A percentile compares a stretch with the other conserved stretches of the same genome.
Evolutionary conservation across 2,797 vertebrate genomes (phyloP).

Genomic region (Sebastes taczanowskii): DNA sequence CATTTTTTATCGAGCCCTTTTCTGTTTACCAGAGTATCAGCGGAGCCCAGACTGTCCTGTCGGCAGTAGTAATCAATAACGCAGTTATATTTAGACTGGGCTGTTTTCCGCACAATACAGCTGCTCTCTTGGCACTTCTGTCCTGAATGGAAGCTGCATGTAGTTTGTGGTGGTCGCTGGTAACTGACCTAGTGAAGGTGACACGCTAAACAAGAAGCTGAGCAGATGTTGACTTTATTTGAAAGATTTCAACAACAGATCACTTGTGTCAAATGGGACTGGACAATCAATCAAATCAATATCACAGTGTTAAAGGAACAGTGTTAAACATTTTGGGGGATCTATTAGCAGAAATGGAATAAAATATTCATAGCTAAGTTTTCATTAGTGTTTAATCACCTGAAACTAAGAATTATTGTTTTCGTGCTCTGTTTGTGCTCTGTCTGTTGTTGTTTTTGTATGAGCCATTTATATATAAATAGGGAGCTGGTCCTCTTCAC

Average conservation of each 20-base stretch:
- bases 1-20: constrained; percentile 24
- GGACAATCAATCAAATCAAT: not conserved
- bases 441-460: too few species aligned
- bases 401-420: too few species aligned
- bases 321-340: too few species aligned
- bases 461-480: too few species aligned
- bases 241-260: not conserved
- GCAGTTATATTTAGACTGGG: constrained; percentile 68
- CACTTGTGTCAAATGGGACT: not conserved
- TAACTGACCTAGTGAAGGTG: not conserved
- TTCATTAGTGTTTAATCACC: too few species aligned
- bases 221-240: not conserved
- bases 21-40: constrained; percentile 47
- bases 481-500: too few species aligned
- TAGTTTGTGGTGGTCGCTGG: not conserved
- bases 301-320: not conserved
- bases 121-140: constrained; percentile 32
- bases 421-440: too few species aligned
- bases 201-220: not conserved
- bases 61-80: constrained; percentile 68
- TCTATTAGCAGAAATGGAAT: too few species aligned
- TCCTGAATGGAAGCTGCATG: constrained; percentile 8
- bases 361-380: too few species aligned
- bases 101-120: constrained; percentile 41
- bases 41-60: constrained; percentile 18